A percentile compares a stretch with the other conserved stretches of the same genome.
These are phyloP conservation scores for Ispidina picta DNA, from an alignment of 2,797 vertebrate genomes.

Conservation along the genomic window DNA sequence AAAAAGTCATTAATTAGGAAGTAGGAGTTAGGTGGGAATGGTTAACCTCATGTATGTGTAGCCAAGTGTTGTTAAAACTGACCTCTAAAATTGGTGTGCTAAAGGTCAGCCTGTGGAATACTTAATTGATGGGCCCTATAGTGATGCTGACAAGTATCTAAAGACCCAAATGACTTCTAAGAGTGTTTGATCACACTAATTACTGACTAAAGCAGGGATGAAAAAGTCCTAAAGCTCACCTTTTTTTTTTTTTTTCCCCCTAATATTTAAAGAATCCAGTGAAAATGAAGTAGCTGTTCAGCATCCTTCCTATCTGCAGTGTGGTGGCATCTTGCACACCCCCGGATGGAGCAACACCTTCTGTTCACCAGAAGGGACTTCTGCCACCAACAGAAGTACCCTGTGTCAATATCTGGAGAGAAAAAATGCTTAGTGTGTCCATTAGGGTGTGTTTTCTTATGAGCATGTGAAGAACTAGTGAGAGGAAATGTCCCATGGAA, in stretches of 20 bases:
- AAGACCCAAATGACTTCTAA: background rate
- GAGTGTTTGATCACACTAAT: background rate
- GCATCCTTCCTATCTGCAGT: background rate
- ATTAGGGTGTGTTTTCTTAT: constrained; percentile 20
- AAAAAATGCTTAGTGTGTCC: background rate
- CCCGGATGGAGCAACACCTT: background rate
- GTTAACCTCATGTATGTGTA: background rate
- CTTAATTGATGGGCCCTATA: background rate
- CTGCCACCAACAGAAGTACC: background rate
- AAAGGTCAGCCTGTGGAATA: background rate
- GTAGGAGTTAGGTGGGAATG: background rate
- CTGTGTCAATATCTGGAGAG: background rate
- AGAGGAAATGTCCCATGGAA: background rate
- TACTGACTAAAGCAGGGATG: background rate
- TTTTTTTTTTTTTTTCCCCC: no score
- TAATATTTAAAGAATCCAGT: background rate
- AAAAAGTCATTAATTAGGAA: background rate
- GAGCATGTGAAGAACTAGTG: background rate
- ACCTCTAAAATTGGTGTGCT: background rate
- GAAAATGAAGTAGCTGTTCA: background rate
- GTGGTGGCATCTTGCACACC: no score
- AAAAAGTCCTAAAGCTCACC: background rate
- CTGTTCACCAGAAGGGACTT: background rate
- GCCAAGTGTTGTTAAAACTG: background rate
- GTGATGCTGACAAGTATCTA: background rate